Evolutionary conservation across 2,888 invertebrate genomes (phyloP).

Genomic region (Blera fallax): DNA sequence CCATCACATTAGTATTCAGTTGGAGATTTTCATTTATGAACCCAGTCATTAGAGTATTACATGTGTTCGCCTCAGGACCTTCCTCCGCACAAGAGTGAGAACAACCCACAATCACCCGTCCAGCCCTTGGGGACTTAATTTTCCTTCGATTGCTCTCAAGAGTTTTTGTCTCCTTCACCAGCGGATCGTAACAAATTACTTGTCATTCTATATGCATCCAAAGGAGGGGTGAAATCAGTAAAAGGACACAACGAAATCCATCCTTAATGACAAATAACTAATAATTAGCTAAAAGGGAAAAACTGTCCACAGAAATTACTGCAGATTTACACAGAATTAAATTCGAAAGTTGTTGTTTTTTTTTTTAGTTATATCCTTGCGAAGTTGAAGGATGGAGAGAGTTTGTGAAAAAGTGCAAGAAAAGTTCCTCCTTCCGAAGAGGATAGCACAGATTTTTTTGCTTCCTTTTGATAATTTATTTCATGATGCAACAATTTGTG

Average conservation of each 20-base stretch:
- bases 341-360: constrained; percentile 37
- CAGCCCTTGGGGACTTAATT: constrained; percentile 21
- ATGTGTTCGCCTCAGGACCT: constrained; percentile 30
- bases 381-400: too few relatives aligned
- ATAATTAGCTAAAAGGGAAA: constrained; percentile 69
- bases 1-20: constrained; percentile 81
- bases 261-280: constrained; percentile 65
- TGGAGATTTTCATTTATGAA: constrained; percentile 80
- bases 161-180: constrained; percentile 22
- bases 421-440: constrained; percentile 56
- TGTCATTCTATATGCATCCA: constrained; percentile 27
- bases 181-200: constrained; percentile 33
- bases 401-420: not conserved
- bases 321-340: constrained; percentile 58
- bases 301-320: constrained; percentile 66
- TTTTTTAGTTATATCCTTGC: not conserved
- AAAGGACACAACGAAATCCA: constrained; percentile 14
- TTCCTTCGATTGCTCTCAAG: constrained; percentile 25
- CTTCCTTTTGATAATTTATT: constrained; percentile 24
- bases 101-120: not conserved
- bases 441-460: constrained; percentile 1
- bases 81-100: not conserved
- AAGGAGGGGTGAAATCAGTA: not conserved
- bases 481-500: constrained; percentile 41
- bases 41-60: constrained; percentile 79